phyloP scores from a whole-genome alignment of 2,888 invertebrate genomes.

The Lasioglossum villosulum region DNA sequence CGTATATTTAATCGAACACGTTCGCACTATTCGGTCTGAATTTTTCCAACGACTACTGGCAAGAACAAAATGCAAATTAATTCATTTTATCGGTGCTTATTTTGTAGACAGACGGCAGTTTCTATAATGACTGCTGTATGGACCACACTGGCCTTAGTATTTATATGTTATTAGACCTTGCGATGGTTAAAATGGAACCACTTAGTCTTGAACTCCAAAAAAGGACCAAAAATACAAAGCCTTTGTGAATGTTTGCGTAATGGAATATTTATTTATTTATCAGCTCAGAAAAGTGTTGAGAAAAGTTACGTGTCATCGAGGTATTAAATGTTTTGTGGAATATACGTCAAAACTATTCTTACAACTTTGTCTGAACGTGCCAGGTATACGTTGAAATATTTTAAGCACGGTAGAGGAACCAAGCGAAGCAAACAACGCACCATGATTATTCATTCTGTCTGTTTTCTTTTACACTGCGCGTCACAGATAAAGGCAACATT shows the following conservation, averaged over 20 bases:
- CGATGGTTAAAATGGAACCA: too few relatives aligned
- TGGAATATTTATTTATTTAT: too few relatives aligned
- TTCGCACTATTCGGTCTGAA: neutral
- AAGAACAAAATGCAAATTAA: neutral
- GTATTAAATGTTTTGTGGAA: neutral
- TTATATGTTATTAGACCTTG: too few relatives aligned
- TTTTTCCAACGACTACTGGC: neutral
- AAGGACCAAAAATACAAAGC: too few relatives aligned
- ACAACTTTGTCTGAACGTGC: neutral
- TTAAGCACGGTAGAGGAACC: neutral
- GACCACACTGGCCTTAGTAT: too few relatives aligned
- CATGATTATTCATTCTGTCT: constrained; percentile 4
- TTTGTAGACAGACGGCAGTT: neutral
- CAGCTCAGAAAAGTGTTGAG: neutral
- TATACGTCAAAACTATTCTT: neutral
- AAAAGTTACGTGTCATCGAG: neutral
- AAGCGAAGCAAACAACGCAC: neutral
- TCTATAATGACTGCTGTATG: neutral
- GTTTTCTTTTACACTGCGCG: constrained; percentile 1
- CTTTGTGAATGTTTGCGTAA: too few relatives aligned
- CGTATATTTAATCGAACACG: neutral
- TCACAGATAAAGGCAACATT: neutral
- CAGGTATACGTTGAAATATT: neutral
- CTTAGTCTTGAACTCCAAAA: too few relatives aligned
- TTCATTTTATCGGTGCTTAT: neutral